Evolutionary conservation across 2,113 vertebrate species (phyloP).

Genomic region (Meles meles): DNA sequence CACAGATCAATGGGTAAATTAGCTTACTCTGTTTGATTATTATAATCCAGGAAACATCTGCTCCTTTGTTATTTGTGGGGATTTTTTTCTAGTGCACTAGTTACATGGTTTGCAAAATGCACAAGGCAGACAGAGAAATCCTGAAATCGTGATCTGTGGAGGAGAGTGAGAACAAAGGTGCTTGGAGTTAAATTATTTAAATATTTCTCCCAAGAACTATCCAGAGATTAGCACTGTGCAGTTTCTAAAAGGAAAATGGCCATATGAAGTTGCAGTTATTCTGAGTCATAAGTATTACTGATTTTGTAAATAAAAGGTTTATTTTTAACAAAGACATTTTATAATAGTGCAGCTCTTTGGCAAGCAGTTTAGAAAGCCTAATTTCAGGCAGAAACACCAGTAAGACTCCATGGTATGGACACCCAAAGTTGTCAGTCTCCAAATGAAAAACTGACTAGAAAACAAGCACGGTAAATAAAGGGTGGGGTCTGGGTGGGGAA

Average conservation of each 20-base stretch:
- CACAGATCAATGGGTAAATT: neutral
- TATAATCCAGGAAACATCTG: neutral
- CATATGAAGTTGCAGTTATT: neutral
- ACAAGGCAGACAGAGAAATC: neutral
- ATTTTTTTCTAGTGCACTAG: neutral
- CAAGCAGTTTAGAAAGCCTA: neutral
- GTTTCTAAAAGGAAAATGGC: neutral
- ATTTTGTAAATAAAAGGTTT: neutral
- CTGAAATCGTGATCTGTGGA: neutral
- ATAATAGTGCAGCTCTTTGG: neutral
- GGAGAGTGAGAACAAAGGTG: neutral
- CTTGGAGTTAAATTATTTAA: neutral
- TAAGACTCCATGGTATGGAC: neutral
- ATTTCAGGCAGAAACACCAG: neutral
- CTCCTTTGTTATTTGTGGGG: neutral
- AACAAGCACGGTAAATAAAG: neutral
- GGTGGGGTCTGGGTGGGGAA: rapidly evolving
- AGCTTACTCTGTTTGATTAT: neutral
- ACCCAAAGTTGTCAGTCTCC: neutral
- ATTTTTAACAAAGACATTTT: neutral
- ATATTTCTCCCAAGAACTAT: neutral
- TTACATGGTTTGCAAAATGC: neutral
- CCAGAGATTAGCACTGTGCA: neutral
- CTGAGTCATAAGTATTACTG: neutral
- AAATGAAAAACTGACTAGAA: neutral